These are phyloP conservation scores for Oenanthe melanoleuca DNA, from an alignment of 2,113 vertebrate species.

Conservation along the genomic window DNA sequence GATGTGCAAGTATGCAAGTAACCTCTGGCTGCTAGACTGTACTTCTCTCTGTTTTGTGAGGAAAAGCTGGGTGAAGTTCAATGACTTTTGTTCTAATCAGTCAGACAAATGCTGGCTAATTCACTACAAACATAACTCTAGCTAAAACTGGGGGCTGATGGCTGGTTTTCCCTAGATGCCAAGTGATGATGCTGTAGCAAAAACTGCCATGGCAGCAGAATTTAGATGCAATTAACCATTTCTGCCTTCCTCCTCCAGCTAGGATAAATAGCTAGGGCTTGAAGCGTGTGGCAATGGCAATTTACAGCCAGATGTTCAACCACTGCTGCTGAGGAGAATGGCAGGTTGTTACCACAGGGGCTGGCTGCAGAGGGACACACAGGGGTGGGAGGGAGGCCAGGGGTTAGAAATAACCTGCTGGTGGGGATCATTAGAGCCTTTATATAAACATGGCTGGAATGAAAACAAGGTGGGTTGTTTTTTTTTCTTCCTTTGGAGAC, in stretches of 20 bases:
- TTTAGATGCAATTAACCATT: not conserved
- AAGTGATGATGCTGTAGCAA: not conserved
- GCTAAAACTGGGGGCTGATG: not conserved
- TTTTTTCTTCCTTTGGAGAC: slow-evolving; percentile 63
- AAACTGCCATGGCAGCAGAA: not conserved
- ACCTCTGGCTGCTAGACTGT: not conserved
- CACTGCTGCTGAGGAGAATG: not conserved
- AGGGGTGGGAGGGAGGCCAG: not conserved
- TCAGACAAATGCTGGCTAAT: slow-evolving; percentile 3
- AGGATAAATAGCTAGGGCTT: not conserved
- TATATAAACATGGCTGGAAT: slow-evolving; percentile 76
- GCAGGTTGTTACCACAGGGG: slow-evolving; percentile 49
- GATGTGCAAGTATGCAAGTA: not conserved
- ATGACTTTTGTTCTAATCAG: not conserved
- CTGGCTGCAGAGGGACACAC: not conserved
- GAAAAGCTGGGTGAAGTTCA: not conserved
- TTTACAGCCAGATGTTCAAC: slow-evolving; percentile 45
- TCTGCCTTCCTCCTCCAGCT: not conserved
- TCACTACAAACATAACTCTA: not conserved
- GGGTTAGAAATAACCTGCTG: slow-evolving; percentile 71
- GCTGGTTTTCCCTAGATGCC: not conserved
- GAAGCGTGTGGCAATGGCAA: not conserved
- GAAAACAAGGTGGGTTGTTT: slow-evolving; percentile 65
- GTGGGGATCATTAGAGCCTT: slow-evolving; percentile 74
- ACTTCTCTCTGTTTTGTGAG: not conserved